Conservation (phyloP, 1,140 invertebrate species). For the Trypoxylus dichotomus region DNA sequence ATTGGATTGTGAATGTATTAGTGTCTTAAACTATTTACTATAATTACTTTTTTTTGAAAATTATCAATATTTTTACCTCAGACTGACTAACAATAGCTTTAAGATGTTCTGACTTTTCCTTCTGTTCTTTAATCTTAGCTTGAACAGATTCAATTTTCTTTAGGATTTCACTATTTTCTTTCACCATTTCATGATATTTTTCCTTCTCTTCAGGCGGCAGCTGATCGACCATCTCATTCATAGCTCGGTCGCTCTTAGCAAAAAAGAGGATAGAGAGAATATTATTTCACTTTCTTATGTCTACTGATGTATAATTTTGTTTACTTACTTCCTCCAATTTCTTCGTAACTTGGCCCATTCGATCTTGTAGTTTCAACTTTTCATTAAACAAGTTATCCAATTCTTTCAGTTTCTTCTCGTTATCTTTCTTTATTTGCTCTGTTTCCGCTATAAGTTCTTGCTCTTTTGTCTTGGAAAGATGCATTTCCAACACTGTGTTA, state of each 20-base stretch:
- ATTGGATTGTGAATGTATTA: neutral
- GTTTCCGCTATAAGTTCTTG: constrained; percentile 37
- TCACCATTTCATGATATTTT: constrained; percentile 35
- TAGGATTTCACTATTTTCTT: constrained; percentile 34
- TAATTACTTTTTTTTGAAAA: too few species aligned
- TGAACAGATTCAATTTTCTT: constrained; percentile 34
- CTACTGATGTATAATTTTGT: neutral
- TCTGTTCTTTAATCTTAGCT: constrained; percentile 35
- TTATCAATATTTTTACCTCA: constrained; percentile 3
- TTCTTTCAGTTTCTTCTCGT: constrained; percentile 35
- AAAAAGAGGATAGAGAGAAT: neutral
- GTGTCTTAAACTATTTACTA: too few species aligned
- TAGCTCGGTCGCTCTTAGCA: constrained; percentile 28
- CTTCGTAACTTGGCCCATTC: constrained; percentile 30
- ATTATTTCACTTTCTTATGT: neutral
- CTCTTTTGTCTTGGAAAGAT: constrained; percentile 36
- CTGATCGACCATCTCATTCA: constrained; percentile 37
- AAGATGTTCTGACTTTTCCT: constrained; percentile 34
- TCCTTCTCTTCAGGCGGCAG: constrained; percentile 35
- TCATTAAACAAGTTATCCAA: constrained; percentile 37
- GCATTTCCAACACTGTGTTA: constrained; percentile 40
- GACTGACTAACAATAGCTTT: constrained; percentile 35
- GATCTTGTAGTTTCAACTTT: constrained; percentile 36
- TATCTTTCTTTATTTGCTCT: constrained; percentile 34
- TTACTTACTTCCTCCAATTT: constrained; percentile 33